These are phyloP conservation scores for Leptinotarsa rubiginosa DNA, from an alignment of 2,888 invertebrate species.

Conservation along the genomic window DNA sequence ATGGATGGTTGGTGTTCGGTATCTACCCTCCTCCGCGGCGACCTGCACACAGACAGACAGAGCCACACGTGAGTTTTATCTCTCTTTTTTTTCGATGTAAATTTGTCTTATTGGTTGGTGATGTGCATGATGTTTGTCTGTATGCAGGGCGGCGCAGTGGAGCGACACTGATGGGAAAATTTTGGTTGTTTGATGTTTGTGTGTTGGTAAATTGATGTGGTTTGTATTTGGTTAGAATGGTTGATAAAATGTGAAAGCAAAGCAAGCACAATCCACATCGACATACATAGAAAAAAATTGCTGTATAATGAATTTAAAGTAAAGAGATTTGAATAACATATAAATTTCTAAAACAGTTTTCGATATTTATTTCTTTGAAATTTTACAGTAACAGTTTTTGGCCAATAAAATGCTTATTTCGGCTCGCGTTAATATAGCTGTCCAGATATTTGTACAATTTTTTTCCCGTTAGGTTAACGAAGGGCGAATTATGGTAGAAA, in stretches of 20 bases:
- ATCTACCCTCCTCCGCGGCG: conserved; percentile 63
- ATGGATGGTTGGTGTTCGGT: conserved; percentile 2
- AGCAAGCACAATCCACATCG: conserved; percentile 30
- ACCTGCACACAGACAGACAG: conserved; percentile 74
- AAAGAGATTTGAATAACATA: too few relatives aligned
- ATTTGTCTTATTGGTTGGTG: conserved; percentile 60
- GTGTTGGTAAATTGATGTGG: conserved; percentile 37
- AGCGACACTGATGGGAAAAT: conserved; percentile 43
- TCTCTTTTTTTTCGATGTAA: conserved; percentile 46
- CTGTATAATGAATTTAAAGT: too few relatives aligned
- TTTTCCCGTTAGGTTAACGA: too few relatives aligned
- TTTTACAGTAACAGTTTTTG: too few relatives aligned
- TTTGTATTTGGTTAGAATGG: conserved; percentile 30
- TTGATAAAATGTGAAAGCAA: conserved; percentile 19
- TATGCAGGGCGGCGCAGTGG: conserved; percentile 64
- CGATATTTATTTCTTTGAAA: too few relatives aligned
- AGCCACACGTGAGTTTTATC: conserved; percentile 65
- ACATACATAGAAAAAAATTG: conserved; percentile 1
- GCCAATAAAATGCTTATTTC: too few relatives aligned
- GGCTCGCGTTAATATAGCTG: too few relatives aligned
- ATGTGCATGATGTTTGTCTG: conserved; percentile 68
- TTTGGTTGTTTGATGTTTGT: conserved; percentile 41
- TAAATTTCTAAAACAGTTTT: too few relatives aligned
- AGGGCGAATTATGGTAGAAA: too few relatives aligned
- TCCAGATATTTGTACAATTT: too few relatives aligned